Conservation (phyloP, 2,888 invertebrate species). For the Chironomus riparius region DNA sequence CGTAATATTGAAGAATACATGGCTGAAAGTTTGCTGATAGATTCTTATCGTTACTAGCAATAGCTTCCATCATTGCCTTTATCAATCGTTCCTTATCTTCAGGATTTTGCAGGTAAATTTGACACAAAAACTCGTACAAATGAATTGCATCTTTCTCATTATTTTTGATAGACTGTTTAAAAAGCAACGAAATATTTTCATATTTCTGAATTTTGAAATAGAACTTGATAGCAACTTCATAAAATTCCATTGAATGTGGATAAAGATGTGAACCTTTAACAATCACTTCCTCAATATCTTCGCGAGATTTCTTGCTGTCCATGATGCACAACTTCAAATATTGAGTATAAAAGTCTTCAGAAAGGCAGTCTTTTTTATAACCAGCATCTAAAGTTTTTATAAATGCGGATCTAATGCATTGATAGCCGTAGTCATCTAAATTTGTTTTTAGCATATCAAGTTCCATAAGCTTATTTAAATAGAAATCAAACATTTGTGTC, state of each 20-base stretch:
- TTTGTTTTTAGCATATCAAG: neutral
- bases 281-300: conserved; percentile 8
- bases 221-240: neutral
- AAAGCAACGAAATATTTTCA: neutral
- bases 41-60: neutral
- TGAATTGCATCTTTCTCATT: neutral
- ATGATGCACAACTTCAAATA: neutral
- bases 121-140: conserved; percentile 6
- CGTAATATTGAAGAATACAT: neutral
- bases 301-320: neutral
- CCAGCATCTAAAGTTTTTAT: neutral
- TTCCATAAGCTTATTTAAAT: neutral
- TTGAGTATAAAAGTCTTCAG: neutral
- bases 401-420: neutral
- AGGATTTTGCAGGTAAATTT: neutral
- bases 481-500: neutral
- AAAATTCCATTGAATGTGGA: neutral
- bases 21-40: conserved; percentile 5
- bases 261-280: neutral
- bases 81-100: neutral
- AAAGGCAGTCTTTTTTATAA: neutral
- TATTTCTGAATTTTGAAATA: neutral
- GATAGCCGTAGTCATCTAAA: neutral
- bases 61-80: neutral
- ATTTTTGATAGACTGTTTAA: neutral